Conservation (phyloP, 2,888 invertebrate species). For the Pristionchus mayeri region DNA sequence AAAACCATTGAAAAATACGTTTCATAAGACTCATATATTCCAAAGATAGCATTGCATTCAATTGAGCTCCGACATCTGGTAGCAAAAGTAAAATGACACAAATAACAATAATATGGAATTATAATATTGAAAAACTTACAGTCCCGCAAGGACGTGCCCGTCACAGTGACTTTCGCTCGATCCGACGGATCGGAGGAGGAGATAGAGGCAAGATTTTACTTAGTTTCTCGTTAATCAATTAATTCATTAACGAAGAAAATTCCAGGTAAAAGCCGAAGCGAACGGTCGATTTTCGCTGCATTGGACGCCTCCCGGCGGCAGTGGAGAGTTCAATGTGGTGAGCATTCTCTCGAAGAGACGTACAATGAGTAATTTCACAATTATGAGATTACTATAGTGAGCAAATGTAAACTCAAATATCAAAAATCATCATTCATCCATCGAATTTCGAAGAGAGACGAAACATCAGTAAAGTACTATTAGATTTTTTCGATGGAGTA, state of each 20-base stretch:
- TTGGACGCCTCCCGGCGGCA: not conserved
- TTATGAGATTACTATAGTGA: too few species aligned
- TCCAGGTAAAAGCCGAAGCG: not conserved
- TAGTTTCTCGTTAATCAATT: not conserved
- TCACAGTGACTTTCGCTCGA: constrained; percentile 9
- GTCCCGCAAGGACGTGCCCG: constrained; percentile 43
- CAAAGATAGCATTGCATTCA: too few species aligned
- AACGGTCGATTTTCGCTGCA: constrained; percentile 1
- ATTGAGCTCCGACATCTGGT: too few species aligned
- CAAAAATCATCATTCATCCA: too few species aligned
- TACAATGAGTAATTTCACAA: too few species aligned
- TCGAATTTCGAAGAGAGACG: too few species aligned
- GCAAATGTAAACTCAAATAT: too few species aligned
- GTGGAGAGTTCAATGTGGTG: constrained; percentile 39
- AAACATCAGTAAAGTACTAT: too few species aligned
- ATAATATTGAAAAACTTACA: not conserved
- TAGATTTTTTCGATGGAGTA: too few species aligned
- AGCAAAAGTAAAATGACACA: too few species aligned
- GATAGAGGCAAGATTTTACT: not conserved
- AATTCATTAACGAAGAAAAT: not conserved
- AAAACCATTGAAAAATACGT: too few species aligned
- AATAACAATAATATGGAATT: not conserved
- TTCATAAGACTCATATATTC: not conserved
- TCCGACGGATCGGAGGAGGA: not conserved
- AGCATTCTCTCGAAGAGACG: too few species aligned